phyloP scores from a whole-genome alignment of 2,113 vertebrate species.

The Brachyistius frenatus region DNA sequence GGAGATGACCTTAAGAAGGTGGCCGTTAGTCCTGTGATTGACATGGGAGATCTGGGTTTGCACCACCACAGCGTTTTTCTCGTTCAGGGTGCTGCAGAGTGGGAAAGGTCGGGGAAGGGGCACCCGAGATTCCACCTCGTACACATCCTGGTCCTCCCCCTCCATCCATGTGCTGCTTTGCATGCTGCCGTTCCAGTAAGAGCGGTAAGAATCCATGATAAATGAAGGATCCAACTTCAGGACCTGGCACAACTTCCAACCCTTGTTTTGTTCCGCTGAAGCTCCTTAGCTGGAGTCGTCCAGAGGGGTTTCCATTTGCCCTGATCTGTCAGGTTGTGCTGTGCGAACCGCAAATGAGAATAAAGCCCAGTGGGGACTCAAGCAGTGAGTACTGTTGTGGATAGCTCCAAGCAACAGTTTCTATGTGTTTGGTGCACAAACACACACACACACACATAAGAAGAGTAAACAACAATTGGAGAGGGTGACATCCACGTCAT shows the following conservation, averaged over 20 bases:
- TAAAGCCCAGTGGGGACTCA: constrained; percentile 56
- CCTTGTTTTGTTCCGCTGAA: not conserved
- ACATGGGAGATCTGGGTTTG: constrained; percentile 93
- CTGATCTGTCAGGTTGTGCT: constrained; percentile 29
- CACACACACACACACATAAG: constrained; percentile 25
- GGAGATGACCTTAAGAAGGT: constrained; percentile 93
- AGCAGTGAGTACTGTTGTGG: constrained; percentile 47
- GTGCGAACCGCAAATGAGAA: constrained; percentile 22
- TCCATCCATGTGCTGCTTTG: constrained; percentile 86
- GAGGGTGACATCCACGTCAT: constrained; percentile 59
- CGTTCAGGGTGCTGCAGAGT: constrained; percentile 84
- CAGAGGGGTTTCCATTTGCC: constrained; percentile 24
- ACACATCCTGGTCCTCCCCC: constrained; percentile 89
- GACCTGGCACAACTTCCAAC: too few species aligned
- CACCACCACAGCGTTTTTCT: constrained; percentile 92
- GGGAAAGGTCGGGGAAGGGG: constrained; percentile 94
- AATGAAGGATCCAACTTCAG: constrained; percentile 10
- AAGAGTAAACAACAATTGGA: constrained; percentile 75
- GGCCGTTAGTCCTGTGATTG: constrained; percentile 88
- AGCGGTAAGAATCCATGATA: constrained; percentile 92
- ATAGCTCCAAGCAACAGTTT: constrained; percentile 74
- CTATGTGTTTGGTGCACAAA: constrained; percentile 58
- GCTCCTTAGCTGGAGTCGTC: constrained; percentile 45
- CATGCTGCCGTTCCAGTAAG: constrained; percentile 85
- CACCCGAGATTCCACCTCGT: constrained; percentile 94